Evolutionary conservation across 2,797 vertebrate species (phyloP), one percentile per base, ranked within the genome.

Genomic region (Lemur catta): DNA sequence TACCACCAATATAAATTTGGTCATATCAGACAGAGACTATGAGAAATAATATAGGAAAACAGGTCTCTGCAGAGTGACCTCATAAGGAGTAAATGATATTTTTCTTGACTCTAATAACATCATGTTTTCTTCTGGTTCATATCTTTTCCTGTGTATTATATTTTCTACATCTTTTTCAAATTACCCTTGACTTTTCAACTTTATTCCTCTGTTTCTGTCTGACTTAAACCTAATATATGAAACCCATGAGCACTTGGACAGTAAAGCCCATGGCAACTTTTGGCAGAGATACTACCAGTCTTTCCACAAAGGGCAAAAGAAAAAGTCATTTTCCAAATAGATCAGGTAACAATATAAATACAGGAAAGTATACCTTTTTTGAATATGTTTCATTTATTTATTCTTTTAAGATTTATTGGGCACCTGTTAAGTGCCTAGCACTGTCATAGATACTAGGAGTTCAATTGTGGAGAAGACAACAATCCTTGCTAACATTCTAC

Each of bases 311-410:
- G 67, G 35, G 26, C 75, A 94, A 43, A 22, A 71, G 75, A 52
- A 48, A 90, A 94, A 95, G 57, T 61, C 22, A 50, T 91, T 95
- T 93, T 89, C 63, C 87, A n/a, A 93, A 20, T 71, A 52, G 41
- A 26, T 78, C 81, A 67, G 65, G n/a, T 59, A 15, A 55, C 38
- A 43, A 41, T 61, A n/a, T 72, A 81, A 87, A 79, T 80, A 52
- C 3, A 4, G 50, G 13, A 41, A 76, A 76, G n/a, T 52, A 12
- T 8, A 61, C 33, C 43, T 48, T 93, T 76, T 91, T 55, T 52
- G 57, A 93, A 38, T 87, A 84, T 28, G 12, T 80, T 86, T 57
- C 24, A 52, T 59, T 30, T 72, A 28, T 48, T 65, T 28, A 46
- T 71, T 94, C 35, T 22, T 80, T 93, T 46, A 88, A 59, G 38